Evolutionary conservation across 2,888 invertebrate species (phyloP), one percentile per base, ranked within the genome.

Genomic region (Bellardia pandia): DNA sequence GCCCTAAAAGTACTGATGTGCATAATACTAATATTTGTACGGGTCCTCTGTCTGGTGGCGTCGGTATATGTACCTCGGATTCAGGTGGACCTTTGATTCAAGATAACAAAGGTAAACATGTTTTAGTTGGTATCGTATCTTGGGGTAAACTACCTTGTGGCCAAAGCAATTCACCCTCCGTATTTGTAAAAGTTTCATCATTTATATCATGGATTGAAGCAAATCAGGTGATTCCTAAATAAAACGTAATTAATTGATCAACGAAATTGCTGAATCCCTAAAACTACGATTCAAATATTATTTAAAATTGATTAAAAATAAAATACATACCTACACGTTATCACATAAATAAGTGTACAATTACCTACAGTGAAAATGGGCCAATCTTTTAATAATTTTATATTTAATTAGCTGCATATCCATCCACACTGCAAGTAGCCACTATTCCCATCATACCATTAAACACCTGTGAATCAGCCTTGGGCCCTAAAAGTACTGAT

Each of bases 141-240:
- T 94, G 94, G 94, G 94, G 94, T 2, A 88, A 91, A 53, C 89
- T 92, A 16, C 94, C 94, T 5, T 94, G 94, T 88, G 94, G 94
- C 1, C 89, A 90, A 33, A 75, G 83, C 0, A 92, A 92, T 58
- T 91, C 92, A 2, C 94, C 94, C 0, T 94, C 94, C 0, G 94
- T 94, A 0, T 94, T 93, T 90, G 94, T 94, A 1, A 92, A 93
- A 64, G 94, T 94, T 0, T 93, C 94, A 1, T 91, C 93, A 13
- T 94, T 94, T 89, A 88, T 92, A 58, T 89, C 93, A 33, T 94
- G 94, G 94, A 90, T 93, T 88, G 71, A 89, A 0, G 2, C 82
- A 1, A 91, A 92, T 75, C 91, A 91, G 89, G 62, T 81, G 23
- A 69, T 84, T 7, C 71, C 78, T 14, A 51, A 79, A 58, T 78